phyloP scores from a whole-genome alignment of 1,140 invertebrate species.

The Armadillidium nasatum region DNA sequence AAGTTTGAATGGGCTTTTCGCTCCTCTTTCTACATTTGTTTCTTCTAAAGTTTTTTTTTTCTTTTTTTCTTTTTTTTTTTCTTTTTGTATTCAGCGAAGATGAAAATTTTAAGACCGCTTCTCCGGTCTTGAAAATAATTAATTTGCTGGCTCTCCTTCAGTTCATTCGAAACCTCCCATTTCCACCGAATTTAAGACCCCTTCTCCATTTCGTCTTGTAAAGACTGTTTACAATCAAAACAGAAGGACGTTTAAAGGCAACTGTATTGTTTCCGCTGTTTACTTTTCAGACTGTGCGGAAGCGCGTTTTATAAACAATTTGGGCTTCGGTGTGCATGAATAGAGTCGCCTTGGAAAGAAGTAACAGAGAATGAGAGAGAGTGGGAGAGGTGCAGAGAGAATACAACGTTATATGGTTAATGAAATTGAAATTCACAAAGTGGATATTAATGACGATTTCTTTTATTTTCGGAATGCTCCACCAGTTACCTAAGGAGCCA shows the following conservation, averaged over 20 bases:
- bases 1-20: background rate
- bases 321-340: constrained; percentile 8
- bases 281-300: constrained; percentile 8
- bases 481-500: background rate
- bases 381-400: background rate
- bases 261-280: constrained; percentile 12
- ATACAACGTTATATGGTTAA: background rate
- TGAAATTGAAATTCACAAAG: constrained; percentile 6
- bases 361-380: background rate
- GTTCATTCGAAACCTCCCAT: background rate
- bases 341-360: background rate
- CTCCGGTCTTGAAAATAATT: constrained; percentile 1
- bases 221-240: constrained; percentile 8
- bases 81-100: background rate
- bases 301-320: constrained; percentile 9
- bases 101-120: constrained; percentile 10
- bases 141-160: background rate
- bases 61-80: background rate
- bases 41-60: background rate
- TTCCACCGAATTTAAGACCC: constrained; percentile 6
- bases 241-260: constrained; percentile 5
- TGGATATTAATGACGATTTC: constrained; percentile 1
- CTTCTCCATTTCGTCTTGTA: background rate
- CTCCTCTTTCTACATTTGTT: background rate
- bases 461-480: too few species aligned